Conservation (phyloP, 2,888 invertebrate genomes). For the Thymelicus sylvestris region DNA sequence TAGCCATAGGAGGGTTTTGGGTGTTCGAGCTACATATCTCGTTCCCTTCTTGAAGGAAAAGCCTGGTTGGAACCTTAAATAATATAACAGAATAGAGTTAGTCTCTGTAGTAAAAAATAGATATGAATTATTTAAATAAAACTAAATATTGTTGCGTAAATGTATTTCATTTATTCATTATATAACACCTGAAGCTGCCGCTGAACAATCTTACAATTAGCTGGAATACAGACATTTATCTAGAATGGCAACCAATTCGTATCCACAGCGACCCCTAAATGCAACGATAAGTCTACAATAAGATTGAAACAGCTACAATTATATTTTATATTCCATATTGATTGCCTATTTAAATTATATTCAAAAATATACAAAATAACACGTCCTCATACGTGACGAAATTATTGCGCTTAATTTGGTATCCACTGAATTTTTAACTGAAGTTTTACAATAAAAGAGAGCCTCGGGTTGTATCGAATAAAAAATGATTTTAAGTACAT, state of each 20-base stretch:
- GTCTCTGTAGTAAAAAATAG: too few relatives aligned
- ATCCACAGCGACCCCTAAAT: constrained; percentile 43
- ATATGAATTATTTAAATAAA: constrained; percentile 7
- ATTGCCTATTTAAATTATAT: background rate
- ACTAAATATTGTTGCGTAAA: constrained; percentile 23
- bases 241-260: constrained; percentile 50
- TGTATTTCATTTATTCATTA: constrained; percentile 35
- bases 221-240: constrained; percentile 34
- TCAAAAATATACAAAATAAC: constrained; percentile 1
- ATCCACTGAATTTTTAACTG: constrained; percentile 27
- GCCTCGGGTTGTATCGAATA: constrained; percentile 54
- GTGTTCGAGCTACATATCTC: too few relatives aligned
- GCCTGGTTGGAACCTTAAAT: too few relatives aligned
- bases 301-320: too few relatives aligned
- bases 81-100: too few relatives aligned
- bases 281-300: background rate
- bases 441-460: constrained; percentile 54
- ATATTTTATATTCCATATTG: too few relatives aligned
- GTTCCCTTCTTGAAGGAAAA: too few relatives aligned
- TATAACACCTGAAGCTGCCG: constrained; percentile 29
- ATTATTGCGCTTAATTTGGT: constrained; percentile 28
- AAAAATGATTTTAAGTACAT: constrained; percentile 66
- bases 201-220: background rate
- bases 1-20: too few relatives aligned
- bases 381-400: constrained; percentile 5